These are phyloP conservation scores for Actenoides hombroni DNA, from an alignment of 2,113 vertebrate genomes.

Conservation along the genomic window DNA sequence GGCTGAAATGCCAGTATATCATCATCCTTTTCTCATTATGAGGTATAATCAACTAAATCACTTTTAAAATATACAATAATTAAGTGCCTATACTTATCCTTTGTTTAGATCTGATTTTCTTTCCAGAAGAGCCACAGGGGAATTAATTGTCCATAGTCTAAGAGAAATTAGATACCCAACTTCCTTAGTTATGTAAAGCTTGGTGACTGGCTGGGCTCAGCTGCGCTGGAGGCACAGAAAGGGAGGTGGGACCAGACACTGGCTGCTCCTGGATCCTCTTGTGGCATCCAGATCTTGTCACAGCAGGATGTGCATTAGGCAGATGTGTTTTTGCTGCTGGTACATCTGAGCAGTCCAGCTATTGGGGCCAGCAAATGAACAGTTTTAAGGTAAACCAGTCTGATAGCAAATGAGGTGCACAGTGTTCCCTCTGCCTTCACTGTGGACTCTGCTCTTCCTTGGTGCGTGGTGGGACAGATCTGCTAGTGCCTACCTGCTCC, in stretches of 20 bases:
- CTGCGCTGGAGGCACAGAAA: background rate
- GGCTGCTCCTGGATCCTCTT: background rate
- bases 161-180: background rate
- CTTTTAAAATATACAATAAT: conserved; percentile 7
- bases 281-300: background rate
- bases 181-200: background rate
- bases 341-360: background rate
- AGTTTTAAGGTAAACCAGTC: background rate
- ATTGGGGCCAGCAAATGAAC: background rate
- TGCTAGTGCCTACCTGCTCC: background rate
- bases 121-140: background rate
- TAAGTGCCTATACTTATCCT: background rate
- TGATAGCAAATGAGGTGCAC: background rate
- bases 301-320: accelerated
- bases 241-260: background rate
- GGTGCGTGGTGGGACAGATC: accelerated
- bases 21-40: background rate
- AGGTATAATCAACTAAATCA: background rate
- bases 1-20: background rate
- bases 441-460: background rate
- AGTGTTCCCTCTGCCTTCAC: background rate
- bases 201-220: background rate
- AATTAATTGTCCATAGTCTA: background rate
- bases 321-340: background rate
- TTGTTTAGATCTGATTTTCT: conserved; percentile 49